Evolutionary conservation across 2,113 vertebrate genomes (phyloP).

Genomic region (Salvator merianae): DNA sequence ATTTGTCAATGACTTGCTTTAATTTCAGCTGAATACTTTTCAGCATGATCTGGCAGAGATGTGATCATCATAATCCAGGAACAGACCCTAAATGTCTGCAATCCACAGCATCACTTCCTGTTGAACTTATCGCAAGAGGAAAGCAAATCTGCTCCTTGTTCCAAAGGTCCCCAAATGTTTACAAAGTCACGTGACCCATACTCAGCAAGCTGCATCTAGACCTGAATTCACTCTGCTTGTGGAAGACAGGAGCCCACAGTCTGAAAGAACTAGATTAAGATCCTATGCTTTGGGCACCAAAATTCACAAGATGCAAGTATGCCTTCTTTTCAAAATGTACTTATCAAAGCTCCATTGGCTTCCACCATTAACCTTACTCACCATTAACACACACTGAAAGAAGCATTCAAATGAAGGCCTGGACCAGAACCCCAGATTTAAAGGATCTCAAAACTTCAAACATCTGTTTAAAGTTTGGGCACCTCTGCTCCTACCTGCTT

Average conservation of each 20-base stretch:
- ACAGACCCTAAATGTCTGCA: not conserved
- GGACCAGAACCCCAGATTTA: too few relatives aligned
- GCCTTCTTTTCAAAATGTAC: too few relatives aligned
- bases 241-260: too few relatives aligned
- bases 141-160: not conserved
- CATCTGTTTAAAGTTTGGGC: too few relatives aligned
- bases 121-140: not conserved
- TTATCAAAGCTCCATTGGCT: not conserved
- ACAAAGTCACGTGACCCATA: fast-evolving
- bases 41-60: not conserved
- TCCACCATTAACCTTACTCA: not conserved
- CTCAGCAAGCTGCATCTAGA: fast-evolving
- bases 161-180: not conserved
- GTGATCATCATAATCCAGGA: fast-evolving
- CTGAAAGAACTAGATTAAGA: not conserved
- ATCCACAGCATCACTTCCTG: fast-evolving
- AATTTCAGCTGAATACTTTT: not conserved
- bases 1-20: not conserved
- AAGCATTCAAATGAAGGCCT: too few relatives aligned
- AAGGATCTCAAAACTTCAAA: too few relatives aligned
- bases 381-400: not conserved
- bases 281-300: not conserved
- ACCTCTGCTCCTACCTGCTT: not conserved
- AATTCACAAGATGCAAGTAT: not conserved
- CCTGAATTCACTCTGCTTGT: too few relatives aligned